Evolutionary conservation across 2,888 invertebrate species (phyloP).

Genomic region (Thereva nobilitata): DNA sequence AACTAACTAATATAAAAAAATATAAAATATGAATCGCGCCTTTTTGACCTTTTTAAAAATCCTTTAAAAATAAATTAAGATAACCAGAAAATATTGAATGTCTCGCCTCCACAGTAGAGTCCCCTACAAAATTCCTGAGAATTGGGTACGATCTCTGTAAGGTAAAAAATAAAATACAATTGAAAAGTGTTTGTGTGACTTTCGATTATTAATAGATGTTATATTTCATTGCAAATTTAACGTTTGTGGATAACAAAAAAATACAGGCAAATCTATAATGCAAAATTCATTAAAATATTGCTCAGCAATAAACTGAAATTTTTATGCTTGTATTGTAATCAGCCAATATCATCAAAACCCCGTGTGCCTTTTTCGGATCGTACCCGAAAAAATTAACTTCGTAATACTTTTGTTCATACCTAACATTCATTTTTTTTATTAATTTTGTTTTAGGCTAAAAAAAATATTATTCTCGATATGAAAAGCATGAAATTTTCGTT

Average conservation of each 20-base stretch:
- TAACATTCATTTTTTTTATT: neutral
- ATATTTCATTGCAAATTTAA: slow-evolving; percentile 19
- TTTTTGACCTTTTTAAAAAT: too few species aligned
- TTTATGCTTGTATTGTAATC: slow-evolving; percentile 5
- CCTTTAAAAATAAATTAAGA: slow-evolving; percentile 9
- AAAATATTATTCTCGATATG: too few species aligned
- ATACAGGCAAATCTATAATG: slow-evolving; percentile 9
- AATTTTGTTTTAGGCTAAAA: too few species aligned
- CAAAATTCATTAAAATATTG: slow-evolving; percentile 13
- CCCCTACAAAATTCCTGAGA: slow-evolving; percentile 24
- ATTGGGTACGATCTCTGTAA: slow-evolving; percentile 59
- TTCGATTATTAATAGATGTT: slow-evolving; percentile 25
- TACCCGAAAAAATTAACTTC: slow-evolving; percentile 52
- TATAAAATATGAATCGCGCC: neutral
- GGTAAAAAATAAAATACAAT: slow-evolving; percentile 49
- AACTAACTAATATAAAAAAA: slow-evolving; percentile 30
- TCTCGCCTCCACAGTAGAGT: slow-evolving; percentile 15
- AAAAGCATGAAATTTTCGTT: too few species aligned
- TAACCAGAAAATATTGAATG: neutral
- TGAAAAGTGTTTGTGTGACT: slow-evolving; percentile 31
- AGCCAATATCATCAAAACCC: slow-evolving; percentile 24
- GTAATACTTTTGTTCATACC: slow-evolving; percentile 4
- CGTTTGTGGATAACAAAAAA: slow-evolving; percentile 28
- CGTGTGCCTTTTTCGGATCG: slow-evolving; percentile 58
- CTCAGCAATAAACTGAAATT: slow-evolving; percentile 13